Evolutionary conservation across 1,140 invertebrate species (phyloP).

Genomic region (Homalodisca vitripennis): DNA sequence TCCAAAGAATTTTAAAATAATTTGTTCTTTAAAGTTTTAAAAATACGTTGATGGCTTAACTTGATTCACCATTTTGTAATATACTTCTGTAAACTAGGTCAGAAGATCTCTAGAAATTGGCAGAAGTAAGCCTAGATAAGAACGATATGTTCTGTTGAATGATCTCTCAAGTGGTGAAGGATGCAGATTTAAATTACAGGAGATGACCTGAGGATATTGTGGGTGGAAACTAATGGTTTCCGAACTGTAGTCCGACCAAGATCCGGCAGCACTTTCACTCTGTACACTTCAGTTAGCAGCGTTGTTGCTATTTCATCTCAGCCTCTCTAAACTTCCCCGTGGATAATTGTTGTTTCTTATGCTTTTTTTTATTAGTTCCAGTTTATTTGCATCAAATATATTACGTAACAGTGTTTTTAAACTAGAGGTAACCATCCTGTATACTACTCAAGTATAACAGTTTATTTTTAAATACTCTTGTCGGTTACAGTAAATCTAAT

Average conservation of each 20-base stretch:
- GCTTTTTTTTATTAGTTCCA: neutral
- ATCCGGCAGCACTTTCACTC: conserved; percentile 1
- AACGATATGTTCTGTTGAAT: neutral
- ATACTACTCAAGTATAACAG: neutral
- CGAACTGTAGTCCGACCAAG: neutral
- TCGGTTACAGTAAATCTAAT: neutral
- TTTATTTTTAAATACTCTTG: neutral
- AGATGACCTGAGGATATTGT: neutral
- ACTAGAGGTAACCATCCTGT: too few relatives aligned
- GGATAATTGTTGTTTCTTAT: neutral
- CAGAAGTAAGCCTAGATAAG: neutral
- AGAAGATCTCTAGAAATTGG: neutral
- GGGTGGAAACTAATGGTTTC: neutral
- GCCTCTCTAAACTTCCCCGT: neutral
- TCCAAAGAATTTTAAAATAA: too few relatives aligned
- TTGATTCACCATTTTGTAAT: neutral
- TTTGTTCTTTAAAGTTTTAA: neutral
- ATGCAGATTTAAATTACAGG: neutral
- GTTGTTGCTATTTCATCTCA: neutral
- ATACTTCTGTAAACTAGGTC: neutral
- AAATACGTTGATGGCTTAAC: neutral
- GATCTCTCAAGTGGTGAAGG: neutral
- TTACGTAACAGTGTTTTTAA: too few relatives aligned
- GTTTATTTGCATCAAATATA: too few relatives aligned
- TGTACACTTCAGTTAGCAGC: neutral